Conservation (phyloP, 1,140 invertebrate species). For the Trissolcus basalis region DNA sequence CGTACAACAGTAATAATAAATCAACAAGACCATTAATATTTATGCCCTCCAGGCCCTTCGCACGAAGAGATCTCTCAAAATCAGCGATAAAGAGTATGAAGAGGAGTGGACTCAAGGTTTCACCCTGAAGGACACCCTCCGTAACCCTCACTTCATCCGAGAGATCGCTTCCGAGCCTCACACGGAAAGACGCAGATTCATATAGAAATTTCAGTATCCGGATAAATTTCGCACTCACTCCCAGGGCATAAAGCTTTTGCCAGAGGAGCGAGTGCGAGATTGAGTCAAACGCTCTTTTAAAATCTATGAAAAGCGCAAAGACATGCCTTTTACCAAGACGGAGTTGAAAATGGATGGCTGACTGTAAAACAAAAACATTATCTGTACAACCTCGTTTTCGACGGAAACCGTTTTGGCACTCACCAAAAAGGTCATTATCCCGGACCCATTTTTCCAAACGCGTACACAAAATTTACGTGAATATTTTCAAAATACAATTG, state of each 20-base stretch:
- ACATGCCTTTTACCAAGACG: constrained; percentile 1
- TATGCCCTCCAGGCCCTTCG: background rate
- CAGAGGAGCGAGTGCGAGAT: background rate
- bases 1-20: too few relatives aligned
- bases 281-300: background rate
- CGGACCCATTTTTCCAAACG: background rate
- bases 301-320: background rate
- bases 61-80: background rate
- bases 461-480: background rate
- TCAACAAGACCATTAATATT: constrained; percentile 9
- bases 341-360: constrained; percentile 3
- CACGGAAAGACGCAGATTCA: background rate
- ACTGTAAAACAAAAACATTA: constrained; percentile 8
- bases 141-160: background rate
- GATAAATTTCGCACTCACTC: background rate
- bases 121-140: constrained; percentile 1
- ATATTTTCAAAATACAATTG: background rate
- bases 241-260: background rate
- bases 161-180: background rate
- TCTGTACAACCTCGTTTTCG: constrained; percentile 1
- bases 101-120: constrained; percentile 2
- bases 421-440: background rate
- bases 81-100: constrained; percentile 5
- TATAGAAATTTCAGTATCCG: background rate
- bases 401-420: background rate